Evolutionary conservation across 2,797 vertebrate genomes (phyloP).

Genomic region (Falco columbarius): DNA sequence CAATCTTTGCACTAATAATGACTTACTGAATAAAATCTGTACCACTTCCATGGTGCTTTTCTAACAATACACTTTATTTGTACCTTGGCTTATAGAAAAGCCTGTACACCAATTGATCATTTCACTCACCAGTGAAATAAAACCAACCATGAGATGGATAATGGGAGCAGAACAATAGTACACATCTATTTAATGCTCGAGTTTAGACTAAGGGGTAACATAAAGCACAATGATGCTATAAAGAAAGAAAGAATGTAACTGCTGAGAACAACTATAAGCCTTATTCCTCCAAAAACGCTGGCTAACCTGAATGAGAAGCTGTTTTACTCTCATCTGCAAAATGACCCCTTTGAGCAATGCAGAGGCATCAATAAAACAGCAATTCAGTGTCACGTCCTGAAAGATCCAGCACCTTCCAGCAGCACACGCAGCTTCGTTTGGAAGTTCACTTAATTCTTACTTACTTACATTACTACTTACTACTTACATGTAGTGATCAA

Average conservation of each 20-base stretch:
- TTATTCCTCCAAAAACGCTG: neutral
- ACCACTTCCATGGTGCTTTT: neutral
- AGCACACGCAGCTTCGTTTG: neutral
- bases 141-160: conserved; percentile 1
- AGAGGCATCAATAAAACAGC: neutral
- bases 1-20: conserved; percentile 9
- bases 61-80: conserved; percentile 14
- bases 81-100: neutral
- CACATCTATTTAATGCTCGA: neutral
- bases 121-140: conserved; percentile 40
- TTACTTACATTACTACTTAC: no score
- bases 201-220: conserved; percentile 1
- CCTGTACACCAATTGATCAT: neutral
- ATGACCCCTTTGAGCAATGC: neutral
- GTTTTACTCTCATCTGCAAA: neutral
- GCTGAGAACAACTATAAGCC: neutral
- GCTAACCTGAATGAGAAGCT: neutral
- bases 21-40: conserved; percentile 30
- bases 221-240: neutral
- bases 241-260: conserved; percentile 1
- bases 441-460: neutral
- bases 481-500: neutral
- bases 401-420: neutral
- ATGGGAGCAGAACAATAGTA: conserved; percentile 25
- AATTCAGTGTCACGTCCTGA: neutral